Evolutionary conservation across 92 coral and sea anemone genomes (phyloP).

Genomic region (Epizoanthus stellaris): DNA sequence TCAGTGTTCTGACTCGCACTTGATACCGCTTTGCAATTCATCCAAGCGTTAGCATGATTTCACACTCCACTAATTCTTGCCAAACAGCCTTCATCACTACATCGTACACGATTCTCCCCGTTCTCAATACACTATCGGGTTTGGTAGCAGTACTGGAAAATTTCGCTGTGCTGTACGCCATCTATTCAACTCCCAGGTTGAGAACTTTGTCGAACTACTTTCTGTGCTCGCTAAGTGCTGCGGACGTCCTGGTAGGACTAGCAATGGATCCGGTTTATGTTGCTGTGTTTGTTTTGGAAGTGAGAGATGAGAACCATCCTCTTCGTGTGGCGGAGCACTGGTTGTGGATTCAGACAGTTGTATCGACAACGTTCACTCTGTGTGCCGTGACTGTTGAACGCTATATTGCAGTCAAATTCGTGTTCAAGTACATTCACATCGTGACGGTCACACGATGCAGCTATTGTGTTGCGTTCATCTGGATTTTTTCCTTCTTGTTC

Average conservation of each 20-base stretch:
- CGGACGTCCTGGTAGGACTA: conserved; percentile 51
- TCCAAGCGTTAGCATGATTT: background rate
- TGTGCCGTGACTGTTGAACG: conserved; percentile 83
- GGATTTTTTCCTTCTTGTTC: conserved; percentile 65
- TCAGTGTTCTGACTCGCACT: background rate
- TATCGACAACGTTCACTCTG: conserved; percentile 74
- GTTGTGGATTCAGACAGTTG: conserved; percentile 81
- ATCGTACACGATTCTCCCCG: conserved; percentile 9
- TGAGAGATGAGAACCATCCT: conserved; percentile 44
- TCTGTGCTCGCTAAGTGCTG: conserved; percentile 48
- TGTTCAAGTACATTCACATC: conserved; percentile 50
- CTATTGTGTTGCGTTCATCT: conserved; percentile 46
- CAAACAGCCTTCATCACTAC: background rate
- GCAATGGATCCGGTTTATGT: conserved; percentile 58
- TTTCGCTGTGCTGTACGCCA: conserved; percentile 39
- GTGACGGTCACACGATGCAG: conserved; percentile 53
- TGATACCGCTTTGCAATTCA: background rate
- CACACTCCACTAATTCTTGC: background rate
- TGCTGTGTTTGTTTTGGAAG: conserved; percentile 40
- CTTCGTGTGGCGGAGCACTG: conserved; percentile 62
- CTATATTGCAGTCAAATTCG: conserved; percentile 67
- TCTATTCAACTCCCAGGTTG: conserved; percentile 38
- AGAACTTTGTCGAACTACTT: conserved; percentile 57
- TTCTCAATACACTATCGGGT: conserved; percentile 3
- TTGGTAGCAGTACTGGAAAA: conserved; percentile 25